Percentiles rank a stretch among this genome's conserved stretches.
These are phyloP conservation scores for Hemichromis elongatus DNA, from an alignment of 2,113 vertebrate genomes.

Conservation along the genomic window DNA sequence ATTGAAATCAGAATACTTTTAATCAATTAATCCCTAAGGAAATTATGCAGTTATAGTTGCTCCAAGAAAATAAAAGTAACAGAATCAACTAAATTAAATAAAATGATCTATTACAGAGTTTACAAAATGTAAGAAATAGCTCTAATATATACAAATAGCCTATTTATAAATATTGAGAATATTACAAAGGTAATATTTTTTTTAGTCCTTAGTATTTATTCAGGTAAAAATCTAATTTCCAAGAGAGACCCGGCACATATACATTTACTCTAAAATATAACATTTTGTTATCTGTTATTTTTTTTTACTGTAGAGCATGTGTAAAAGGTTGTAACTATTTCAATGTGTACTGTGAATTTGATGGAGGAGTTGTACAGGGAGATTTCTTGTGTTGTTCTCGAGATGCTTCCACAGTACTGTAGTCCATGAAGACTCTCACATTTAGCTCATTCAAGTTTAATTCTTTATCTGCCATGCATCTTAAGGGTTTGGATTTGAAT, in stretches of 20 bases:
- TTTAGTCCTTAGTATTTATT: neutral
- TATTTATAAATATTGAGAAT: neutral
- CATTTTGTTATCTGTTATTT: neutral
- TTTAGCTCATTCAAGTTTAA: neutral
- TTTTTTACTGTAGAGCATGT: neutral
- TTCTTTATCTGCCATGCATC: neutral
- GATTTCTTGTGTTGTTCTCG: neutral
- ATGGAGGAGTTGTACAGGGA: neutral
- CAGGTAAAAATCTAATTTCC: neutral
- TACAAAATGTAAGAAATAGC: neutral
- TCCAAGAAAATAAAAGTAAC: neutral
- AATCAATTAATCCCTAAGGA: neutral
- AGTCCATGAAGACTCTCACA: neutral
- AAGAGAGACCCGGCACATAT: neutral
- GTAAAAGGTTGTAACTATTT: neutral
- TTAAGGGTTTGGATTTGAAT: neutral
- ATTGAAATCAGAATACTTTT: neutral
- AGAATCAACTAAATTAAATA: neutral
- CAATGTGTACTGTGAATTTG: accelerated
- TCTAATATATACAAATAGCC: neutral
- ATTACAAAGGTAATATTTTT: neutral
- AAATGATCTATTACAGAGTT: neutral
- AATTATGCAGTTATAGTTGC: neutral
- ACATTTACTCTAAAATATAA: neutral
- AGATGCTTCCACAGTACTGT: neutral